These are phyloP conservation scores for Plagodis pulveraria DNA, from an alignment of 2,888 invertebrate genomes.

Conservation along the genomic window DNA sequence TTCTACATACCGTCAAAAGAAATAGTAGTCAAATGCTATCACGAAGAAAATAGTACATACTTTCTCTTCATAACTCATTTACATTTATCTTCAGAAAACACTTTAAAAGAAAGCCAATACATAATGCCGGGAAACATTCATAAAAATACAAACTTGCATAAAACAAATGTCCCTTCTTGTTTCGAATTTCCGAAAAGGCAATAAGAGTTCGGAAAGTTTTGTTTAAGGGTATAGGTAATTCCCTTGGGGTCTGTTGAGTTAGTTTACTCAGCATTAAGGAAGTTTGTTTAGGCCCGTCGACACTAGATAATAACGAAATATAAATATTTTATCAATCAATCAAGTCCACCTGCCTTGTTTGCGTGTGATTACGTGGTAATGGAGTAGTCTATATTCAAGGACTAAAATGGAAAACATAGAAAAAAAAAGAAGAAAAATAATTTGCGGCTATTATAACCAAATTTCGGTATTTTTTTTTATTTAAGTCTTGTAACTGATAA, in stretches of 20 bases:
- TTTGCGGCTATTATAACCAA: background rate
- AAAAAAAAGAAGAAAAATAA: too few species aligned
- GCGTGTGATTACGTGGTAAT: background rate
- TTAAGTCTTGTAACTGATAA: too few species aligned
- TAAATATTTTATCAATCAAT: constrained; percentile 68
- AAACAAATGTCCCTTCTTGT: constrained; percentile 51
- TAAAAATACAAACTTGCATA: constrained; percentile 41
- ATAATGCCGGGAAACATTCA: constrained; percentile 13
- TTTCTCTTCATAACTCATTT: background rate
- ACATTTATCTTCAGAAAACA: constrained; percentile 9
- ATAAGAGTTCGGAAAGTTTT: constrained; percentile 68
- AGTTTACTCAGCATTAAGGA: constrained; percentile 74
- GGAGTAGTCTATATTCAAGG: background rate
- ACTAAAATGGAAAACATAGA: too few species aligned
- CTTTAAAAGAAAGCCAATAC: constrained; percentile 18
- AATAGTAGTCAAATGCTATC: too few species aligned
- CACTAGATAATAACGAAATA: constrained; percentile 73
- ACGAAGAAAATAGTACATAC: too few species aligned
- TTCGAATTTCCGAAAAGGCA: constrained; percentile 59
- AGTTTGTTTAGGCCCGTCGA: constrained; percentile 70
- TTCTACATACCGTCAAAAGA: too few species aligned
- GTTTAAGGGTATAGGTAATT: constrained; percentile 68
- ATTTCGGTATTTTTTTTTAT: background rate
- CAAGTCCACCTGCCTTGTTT: constrained; percentile 41
- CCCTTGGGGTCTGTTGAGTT: constrained; percentile 63